phyloP scores from a whole-genome alignment of 2,113 vertebrate species.

The Cyanoramphus novaezelandiae region DNA sequence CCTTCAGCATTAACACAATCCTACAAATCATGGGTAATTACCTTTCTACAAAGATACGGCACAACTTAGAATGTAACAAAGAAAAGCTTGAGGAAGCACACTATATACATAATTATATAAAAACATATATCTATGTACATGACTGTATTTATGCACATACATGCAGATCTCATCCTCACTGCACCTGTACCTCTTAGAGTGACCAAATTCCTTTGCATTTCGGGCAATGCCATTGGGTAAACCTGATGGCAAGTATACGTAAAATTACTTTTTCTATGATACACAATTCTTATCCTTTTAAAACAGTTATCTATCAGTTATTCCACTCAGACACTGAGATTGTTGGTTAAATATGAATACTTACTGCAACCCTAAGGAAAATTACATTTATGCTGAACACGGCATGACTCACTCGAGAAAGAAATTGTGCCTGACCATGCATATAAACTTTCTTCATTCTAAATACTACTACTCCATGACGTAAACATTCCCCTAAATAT shows the following conservation, averaged over 20 bases:
- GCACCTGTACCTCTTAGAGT: neutral
- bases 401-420: conserved; percentile 22
- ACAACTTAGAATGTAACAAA: neutral
- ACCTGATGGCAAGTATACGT: neutral
- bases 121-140: neutral
- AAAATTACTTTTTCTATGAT: neutral
- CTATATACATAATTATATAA: neutral
- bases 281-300: neutral
- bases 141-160: neutral
- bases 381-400: neutral
- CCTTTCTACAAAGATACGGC: neutral
- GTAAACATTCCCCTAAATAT: neutral
- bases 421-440: conserved; percentile 17
- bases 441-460: conserved; percentile 17
- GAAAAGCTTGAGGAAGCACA: neutral
- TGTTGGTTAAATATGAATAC: neutral
- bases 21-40: neutral
- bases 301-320: neutral
- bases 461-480: neutral
- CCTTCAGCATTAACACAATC: neutral
- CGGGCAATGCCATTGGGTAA: neutral
- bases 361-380: neutral
- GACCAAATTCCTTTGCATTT: neutral
- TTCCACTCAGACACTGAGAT: neutral
- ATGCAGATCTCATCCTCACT: neutral